A percentile compares a stretch with the other conserved stretches of the same genome.
Conservation (phyloP, 2,113 vertebrate species). For the Calidris pygmaea region DNA sequence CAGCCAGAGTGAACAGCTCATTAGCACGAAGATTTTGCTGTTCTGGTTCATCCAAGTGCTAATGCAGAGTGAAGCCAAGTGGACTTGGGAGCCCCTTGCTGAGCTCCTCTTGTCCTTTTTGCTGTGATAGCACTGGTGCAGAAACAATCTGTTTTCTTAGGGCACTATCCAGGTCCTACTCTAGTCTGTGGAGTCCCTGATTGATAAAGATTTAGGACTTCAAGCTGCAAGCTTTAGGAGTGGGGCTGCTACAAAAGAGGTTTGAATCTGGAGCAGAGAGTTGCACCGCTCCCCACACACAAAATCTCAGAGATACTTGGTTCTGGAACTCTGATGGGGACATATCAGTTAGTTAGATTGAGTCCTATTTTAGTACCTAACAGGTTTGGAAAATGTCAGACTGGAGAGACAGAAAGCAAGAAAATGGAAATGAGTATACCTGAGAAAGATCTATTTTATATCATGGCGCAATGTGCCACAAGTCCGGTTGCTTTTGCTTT, state of each 20-base stretch:
- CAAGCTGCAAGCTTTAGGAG: not conserved
- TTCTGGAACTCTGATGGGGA: not conserved
- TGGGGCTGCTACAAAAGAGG: not conserved
- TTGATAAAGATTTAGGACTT: not conserved
- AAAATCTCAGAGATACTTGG: not conserved
- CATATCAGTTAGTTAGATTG: not conserved
- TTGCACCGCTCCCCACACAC: not conserved
- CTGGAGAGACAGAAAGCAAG: not conserved
- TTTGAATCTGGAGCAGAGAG: not conserved
- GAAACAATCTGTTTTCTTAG: not conserved
- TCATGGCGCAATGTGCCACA: fast-evolving
- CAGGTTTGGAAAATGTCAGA: not conserved
- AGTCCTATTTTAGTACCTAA: not conserved
- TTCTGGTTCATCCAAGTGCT: not conserved
- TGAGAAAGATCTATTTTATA: not conserved
- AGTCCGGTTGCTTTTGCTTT: not conserved
- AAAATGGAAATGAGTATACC: not conserved
- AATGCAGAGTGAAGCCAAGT: not conserved
- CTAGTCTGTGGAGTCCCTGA: not conserved
- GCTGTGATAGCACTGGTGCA: not conserved
- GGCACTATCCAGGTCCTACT: not conserved
- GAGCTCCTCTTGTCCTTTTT: not conserved
- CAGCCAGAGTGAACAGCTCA: not conserved
- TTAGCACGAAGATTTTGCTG: not conserved
- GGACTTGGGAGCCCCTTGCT: not conserved